Base-by-base conservation (phyloP, 2,797 vertebrate species). In the Otolemur crassicaudatus region DNA sequence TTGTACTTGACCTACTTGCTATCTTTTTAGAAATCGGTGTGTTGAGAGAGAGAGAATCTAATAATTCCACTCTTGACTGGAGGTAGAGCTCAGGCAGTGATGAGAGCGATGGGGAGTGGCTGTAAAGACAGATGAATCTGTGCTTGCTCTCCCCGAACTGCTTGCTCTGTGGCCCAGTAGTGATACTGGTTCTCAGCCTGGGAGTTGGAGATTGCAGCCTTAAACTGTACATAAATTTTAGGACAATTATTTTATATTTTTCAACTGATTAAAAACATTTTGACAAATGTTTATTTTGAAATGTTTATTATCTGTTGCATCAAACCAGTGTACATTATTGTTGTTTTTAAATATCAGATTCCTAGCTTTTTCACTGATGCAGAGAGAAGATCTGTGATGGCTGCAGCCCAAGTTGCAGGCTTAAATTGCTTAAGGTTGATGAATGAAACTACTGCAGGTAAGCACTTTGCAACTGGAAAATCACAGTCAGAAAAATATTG, bases 381-480 rank as follows among this genome's bases (percentile, higher is more conserved):
- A 14, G 99, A 99, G 95, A 98, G 99, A 76, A 98, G 99, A 77
- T 99, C 99, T 92, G 99, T 99, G 96, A 98, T 99, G 98, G 98
- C 98, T 46, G 99, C 99, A 95, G 98, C 98, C 29, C 98, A 99
- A 94, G 98, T 99, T n/a, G 99, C 99, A 85, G 99, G 99, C 77
- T 98, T 99, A 97, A 99, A 99, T 94, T 99, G 99, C 96, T 98
- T 99, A 96, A 98, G 98, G 89, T 97, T 99, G 94, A 99, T 99
- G 99, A 99, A 99, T 95, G 99, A 99, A 97, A 99, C 98, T 90
- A 99, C 99, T 93, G 99, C 98, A 98, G 99, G 99, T 99, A 97
- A 98, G 83, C 69, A 67, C n/a, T 82, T 61, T 67, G 13, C 6
- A 80, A 9, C 77, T 96, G 75, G 73, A 91, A 94, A 93, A 72